Conservation (phyloP, 2,113 vertebrate species). For the Menidia beryllina region DNA sequence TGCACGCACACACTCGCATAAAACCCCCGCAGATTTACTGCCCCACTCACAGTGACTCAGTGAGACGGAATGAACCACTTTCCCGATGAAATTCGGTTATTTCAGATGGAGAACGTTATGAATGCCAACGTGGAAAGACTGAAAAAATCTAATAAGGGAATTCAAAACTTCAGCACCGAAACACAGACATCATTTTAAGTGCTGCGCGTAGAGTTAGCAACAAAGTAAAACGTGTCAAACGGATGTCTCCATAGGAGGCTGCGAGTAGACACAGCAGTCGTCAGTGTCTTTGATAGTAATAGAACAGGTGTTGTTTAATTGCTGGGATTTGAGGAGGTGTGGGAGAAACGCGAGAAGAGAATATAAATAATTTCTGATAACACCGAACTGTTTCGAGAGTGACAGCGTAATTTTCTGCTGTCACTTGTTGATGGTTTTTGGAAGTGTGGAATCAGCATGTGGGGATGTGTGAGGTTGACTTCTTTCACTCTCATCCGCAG, state of each 20-base stretch:
- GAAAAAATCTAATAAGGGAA: neutral
- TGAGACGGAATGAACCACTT: neutral
- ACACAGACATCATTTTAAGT: neutral
- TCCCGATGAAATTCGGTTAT: no score
- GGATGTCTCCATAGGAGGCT: constrained; percentile 28
- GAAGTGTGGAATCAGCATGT: neutral
- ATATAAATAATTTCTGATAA: constrained; percentile 61
- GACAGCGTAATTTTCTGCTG: constrained; percentile 43
- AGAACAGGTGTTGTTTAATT: constrained; percentile 65
- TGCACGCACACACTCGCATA: no score
- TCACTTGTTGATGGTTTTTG: constrained; percentile 4
- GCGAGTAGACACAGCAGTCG: constrained; percentile 46
- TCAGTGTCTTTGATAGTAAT: constrained; percentile 46
- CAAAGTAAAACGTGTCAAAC: constrained; percentile 31
- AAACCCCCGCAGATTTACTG: no score
- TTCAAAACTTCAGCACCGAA: no score
- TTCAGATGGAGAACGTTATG: neutral
- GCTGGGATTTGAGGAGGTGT: constrained; percentile 45
- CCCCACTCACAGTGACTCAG: neutral
- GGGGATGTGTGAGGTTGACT: neutral
- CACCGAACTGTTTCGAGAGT: constrained; percentile 36
- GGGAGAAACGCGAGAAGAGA: constrained; percentile 42
- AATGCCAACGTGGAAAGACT: neutral
- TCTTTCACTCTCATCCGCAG: neutral
- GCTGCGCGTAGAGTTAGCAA: constrained; percentile 13